Evolutionary conservation across 2,888 invertebrate genomes (phyloP), one percentile per base, ranked within the genome.

Genomic region (Hemistola chrysoprasaria): DNA sequence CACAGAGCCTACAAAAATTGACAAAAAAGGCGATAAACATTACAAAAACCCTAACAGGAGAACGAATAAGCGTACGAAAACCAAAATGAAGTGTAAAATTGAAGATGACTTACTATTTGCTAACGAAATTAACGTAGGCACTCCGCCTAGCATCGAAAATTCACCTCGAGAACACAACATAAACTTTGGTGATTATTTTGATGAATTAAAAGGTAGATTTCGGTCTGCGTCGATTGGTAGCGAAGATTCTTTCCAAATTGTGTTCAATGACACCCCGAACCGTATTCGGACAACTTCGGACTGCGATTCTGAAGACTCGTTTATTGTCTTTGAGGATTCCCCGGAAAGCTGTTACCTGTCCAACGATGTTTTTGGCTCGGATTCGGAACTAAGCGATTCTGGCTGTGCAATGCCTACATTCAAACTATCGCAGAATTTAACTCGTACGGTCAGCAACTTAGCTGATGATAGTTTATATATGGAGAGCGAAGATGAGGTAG

Each of bases 231-330:
- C 84, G 0, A 61, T 65, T 0, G 63, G 71, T 2, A 86, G 77
- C 6, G 83, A 88, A 2, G 88, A 88, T 41, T 84, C 84, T 0
- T 89, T 85, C 59, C 86, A 87, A 67, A 86, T 88, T 4, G 88
- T 89, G 2, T 86, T 87, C 50, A 65, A 68, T 0, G 86, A 88
- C 11, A 67, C 61, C 25, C 74, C 64, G 0, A 59, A 50, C 23
- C 52, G 67, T 36, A 36, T 44, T 1, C 57, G 80, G 2, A 54
- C 64, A 24, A 56, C 76, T 1, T 90, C 90, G 0, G 90, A 90
- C 32, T 90, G 90, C 32, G 91, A 90, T n/a, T 91, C 91, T 0
- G 92, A 91, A 58, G 91, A 92, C 61, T 91, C 90, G 0, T 91
- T 91, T 52, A 90, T 91, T 1, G 72, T 91, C 3, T 90, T 90